Conservation (phyloP, 2,113 vertebrate species). For the Rhinopomastus cyanomelas region DNA sequence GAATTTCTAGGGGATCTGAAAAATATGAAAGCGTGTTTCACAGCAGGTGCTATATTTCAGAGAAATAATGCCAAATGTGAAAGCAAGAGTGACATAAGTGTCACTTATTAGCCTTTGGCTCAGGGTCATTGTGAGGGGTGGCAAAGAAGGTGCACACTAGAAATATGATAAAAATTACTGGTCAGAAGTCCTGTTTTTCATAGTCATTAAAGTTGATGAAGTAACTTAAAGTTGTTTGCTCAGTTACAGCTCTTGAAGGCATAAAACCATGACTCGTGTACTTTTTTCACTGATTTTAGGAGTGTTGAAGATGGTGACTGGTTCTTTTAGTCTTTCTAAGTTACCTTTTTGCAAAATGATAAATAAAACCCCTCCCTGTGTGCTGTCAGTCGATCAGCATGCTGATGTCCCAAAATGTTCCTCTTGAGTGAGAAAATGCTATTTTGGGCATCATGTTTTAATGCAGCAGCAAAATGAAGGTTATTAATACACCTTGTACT, state of each 20-base stretch:
- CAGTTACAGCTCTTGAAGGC: background rate
- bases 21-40: background rate
- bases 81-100: background rate
- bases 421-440: background rate
- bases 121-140: background rate
- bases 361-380: background rate
- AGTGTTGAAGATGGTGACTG: background rate
- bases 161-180: background rate
- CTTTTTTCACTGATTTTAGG: background rate
- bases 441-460: background rate
- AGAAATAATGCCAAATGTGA: background rate
- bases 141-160: background rate
- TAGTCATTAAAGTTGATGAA: background rate
- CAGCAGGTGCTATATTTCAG: background rate
- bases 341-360: background rate
- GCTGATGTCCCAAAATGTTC: background rate
- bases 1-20: background rate
- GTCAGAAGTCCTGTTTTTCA: background rate
- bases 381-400: background rate
- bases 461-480: background rate
- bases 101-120: background rate
- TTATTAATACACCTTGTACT: background rate
- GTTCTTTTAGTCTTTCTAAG: background rate
- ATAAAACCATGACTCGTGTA: background rate
- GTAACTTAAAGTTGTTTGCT: background rate